Evolutionary conservation across 2,113 vertebrate genomes (phyloP).

Genomic region (Elaphurus davidianus): DNA sequence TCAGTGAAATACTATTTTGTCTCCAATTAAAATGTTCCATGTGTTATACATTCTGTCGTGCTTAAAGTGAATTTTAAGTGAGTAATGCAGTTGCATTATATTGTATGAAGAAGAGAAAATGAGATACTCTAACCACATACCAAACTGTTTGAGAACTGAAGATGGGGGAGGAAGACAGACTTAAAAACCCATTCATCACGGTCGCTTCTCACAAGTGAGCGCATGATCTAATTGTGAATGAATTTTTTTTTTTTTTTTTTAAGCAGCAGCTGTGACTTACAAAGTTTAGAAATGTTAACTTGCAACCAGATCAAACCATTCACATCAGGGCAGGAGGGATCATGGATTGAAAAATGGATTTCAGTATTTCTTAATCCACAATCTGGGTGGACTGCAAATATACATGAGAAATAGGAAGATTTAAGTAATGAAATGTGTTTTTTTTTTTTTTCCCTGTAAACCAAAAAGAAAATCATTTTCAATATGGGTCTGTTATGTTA

Average conservation of each 20-base stretch:
- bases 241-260: background rate
- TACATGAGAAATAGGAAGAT: background rate
- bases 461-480: background rate
- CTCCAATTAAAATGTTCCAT: background rate
- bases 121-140: background rate
- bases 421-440: background rate
- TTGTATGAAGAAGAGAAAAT: slow-evolving; percentile 3
- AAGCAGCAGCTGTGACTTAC: background rate
- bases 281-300: slow-evolving; percentile 16
- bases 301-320: background rate
- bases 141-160: background rate
- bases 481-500: background rate
- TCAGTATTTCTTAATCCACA: background rate
- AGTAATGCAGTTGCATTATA: background rate
- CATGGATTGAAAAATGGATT: background rate
- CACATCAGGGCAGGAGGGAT: background rate
- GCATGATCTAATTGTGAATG: slow-evolving; percentile 15
- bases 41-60: background rate
- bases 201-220: background rate
- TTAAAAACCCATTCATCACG: background rate
- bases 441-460: background rate
- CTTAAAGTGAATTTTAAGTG: slow-evolving; percentile 44
- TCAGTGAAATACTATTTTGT: background rate
- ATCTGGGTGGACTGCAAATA: background rate
- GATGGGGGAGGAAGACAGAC: background rate